These are phyloP conservation scores for Austrofundulus limnaeus DNA, from an alignment of 2,113 vertebrate species.

Conservation along the genomic window DNA sequence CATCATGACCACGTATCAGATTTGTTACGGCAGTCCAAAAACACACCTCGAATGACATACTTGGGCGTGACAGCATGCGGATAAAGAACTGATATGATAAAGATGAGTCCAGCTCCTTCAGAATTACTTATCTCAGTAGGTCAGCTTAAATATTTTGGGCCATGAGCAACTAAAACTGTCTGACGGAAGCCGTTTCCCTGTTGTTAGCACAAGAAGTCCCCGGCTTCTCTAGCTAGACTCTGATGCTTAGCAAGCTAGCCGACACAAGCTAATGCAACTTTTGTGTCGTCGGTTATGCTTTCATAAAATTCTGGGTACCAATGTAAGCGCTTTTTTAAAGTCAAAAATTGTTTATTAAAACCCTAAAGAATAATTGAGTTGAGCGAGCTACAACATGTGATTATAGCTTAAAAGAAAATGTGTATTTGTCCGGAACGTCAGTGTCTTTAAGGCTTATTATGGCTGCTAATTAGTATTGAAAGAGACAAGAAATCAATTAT, in stretches of 20 bases:
- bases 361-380: too few species aligned
- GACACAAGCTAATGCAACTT: conserved; percentile 40
- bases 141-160: not conserved
- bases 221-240: conserved; percentile 31
- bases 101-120: not conserved
- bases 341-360: too few species aligned
- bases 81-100: conserved; percentile 19
- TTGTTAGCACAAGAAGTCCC: conserved; percentile 28
- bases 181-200: conserved; percentile 12
- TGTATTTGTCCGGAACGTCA: too few species aligned
- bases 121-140: not conserved
- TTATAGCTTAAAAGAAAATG: too few species aligned
- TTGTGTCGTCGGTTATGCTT: not conserved
- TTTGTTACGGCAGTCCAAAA: conserved; percentile 56
- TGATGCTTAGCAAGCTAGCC: conserved; percentile 59
- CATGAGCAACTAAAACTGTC: conserved; percentile 4
- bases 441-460: not conserved
- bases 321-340: too few species aligned
- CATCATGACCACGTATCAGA: conserved; percentile 57
- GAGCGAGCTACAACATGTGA: too few species aligned
- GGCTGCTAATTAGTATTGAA: not conserved
- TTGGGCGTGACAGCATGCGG: conserved; percentile 77
- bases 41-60: conserved; percentile 61
- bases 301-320: not conserved
- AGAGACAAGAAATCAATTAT: not conserved